Evolutionary conservation across 2,888 invertebrate genomes (phyloP).

Genomic region (Synanthedon myopaeformis): DNA sequence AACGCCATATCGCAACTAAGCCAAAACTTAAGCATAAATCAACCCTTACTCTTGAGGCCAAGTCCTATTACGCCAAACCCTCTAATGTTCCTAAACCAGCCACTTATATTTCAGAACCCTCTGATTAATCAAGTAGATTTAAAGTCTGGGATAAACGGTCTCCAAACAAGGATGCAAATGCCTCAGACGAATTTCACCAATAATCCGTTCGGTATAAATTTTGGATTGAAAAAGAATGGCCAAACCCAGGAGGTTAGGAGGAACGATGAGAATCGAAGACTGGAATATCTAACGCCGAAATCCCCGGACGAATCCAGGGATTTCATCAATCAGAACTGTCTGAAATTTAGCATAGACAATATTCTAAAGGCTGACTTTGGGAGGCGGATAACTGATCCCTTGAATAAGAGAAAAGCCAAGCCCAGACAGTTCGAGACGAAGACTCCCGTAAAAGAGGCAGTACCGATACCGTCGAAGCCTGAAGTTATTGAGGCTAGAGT

Average conservation of each 20-base stretch:
- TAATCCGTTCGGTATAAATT: slow-evolving; percentile 43
- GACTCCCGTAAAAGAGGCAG: slow-evolving; percentile 36
- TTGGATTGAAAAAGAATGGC: slow-evolving; percentile 31
- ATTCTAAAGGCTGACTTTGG: slow-evolving; percentile 89
- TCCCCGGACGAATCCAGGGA: slow-evolving; percentile 53
- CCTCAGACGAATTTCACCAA: slow-evolving; percentile 37
- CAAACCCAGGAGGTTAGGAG: slow-evolving; percentile 31
- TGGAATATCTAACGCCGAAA: slow-evolving; percentile 36
- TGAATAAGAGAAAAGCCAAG: slow-evolving; percentile 71
- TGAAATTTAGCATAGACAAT: slow-evolving; percentile 89
- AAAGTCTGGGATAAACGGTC: slow-evolving; percentile 33
- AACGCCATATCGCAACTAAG: slow-evolving; percentile 77
- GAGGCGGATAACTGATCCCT: slow-evolving; percentile 75
- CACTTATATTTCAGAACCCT: slow-evolving; percentile 52
- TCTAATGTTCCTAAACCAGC: slow-evolving; percentile 61
- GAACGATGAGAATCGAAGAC: slow-evolving; percentile 43
- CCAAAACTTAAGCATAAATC: slow-evolving; percentile 55
- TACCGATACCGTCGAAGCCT: slow-evolving; percentile 24
- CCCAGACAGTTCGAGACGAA: slow-evolving; percentile 38
- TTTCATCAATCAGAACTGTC: slow-evolving; percentile 66
- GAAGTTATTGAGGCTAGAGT: slow-evolving; percentile 41
- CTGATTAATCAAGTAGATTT: slow-evolving; percentile 48
- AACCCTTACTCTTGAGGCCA: slow-evolving; percentile 52
- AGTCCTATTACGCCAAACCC: slow-evolving; percentile 64
- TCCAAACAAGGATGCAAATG: slow-evolving; percentile 31